Evolutionary conservation across 2,888 invertebrate species (phyloP).

Genomic region (Apotomis turbidana): DNA sequence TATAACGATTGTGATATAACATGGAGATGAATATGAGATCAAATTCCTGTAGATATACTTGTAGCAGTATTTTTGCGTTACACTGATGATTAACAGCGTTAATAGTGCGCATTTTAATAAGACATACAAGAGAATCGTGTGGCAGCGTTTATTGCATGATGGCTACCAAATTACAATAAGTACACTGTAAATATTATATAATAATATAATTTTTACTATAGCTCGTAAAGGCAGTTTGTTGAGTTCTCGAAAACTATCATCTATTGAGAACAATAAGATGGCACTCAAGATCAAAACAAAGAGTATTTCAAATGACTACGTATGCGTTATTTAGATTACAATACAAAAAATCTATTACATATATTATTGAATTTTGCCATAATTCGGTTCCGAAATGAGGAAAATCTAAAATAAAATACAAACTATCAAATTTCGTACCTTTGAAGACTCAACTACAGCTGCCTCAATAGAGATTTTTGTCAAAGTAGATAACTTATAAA

Average conservation of each 20-base stretch:
- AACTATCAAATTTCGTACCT: background rate
- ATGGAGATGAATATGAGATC: conserved; percentile 32
- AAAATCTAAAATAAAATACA: conserved; percentile 2
- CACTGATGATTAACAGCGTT: background rate
- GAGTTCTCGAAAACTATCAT: conserved; percentile 3
- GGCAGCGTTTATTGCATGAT: background rate
- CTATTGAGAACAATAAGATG: conserved; percentile 24
- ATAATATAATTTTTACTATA: conserved; percentile 16
- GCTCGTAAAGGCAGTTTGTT: conserved; percentile 5
- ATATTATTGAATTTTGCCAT: background rate
- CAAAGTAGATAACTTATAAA: conserved; percentile 33
- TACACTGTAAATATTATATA: background rate
- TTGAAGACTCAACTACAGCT: conserved; percentile 21
- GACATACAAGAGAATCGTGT: background rate
- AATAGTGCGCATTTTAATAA: conserved; percentile 17
- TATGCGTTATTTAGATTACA: background rate
- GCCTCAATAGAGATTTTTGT: conserved; percentile 38
- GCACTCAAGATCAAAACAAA: conserved; percentile 38
- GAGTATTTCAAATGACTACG: conserved; percentile 35
- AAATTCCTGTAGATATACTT: conserved; percentile 28
- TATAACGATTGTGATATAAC: background rate
- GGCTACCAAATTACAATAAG: background rate
- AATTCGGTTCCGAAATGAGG: background rate
- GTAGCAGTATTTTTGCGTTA: conserved; percentile 8
- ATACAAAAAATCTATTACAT: too few species aligned